Evolutionary conservation across 2,797 vertebrate genomes (phyloP), one percentile per base, ranked within the genome.

Genomic region (Sciurus carolinensis): DNA sequence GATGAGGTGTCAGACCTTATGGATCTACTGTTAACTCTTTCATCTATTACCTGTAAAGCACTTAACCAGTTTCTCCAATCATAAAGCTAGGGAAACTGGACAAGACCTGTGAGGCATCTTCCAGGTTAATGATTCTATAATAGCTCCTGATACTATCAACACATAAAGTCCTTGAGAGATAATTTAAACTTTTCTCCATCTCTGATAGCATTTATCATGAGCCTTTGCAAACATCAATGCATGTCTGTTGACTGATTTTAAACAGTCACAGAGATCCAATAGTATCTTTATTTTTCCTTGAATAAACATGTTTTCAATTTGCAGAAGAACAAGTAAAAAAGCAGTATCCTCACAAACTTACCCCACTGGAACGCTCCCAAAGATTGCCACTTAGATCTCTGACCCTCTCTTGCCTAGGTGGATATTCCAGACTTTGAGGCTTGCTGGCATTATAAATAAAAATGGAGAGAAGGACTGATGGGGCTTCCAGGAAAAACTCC

Each of bases 401-500:
- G 89, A 99, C 98, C 92, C 99, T 99, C 95, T 99, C 99, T 96
- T 98, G 99, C 97, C 99, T 98, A 84, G 98, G 96, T 57, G 93
- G 81, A 54, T 98, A 98, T 67, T 99, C 99, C 22, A 98, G 96
- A 97, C 99, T 98, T 77, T 96, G 98, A 88, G 98, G 90, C 93
- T 98, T 99, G 98, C 99, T 99, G 98, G 99, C 98, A 92, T 99
- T 99, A 98, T 99, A 99, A 98, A 99, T 99, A 96, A 99, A 99
- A 98, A 99, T 99, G 96, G 99, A 99, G 42, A 99, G 99, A 92
- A 99, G 99, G 84, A 99, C 99, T 47, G 99, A 98, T 33, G 99
- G 99, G 5, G 99, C 99, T 99, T 99, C 99, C 94, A 99, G 97
- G 98, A 99, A 99, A 98, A 99, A 99, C 96, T 99, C 99, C 86